Evolutionary conservation across 2,797 vertebrate genomes (phyloP), one percentile per base, ranked within the genome.

Genomic region (Chromis chromis): DNA sequence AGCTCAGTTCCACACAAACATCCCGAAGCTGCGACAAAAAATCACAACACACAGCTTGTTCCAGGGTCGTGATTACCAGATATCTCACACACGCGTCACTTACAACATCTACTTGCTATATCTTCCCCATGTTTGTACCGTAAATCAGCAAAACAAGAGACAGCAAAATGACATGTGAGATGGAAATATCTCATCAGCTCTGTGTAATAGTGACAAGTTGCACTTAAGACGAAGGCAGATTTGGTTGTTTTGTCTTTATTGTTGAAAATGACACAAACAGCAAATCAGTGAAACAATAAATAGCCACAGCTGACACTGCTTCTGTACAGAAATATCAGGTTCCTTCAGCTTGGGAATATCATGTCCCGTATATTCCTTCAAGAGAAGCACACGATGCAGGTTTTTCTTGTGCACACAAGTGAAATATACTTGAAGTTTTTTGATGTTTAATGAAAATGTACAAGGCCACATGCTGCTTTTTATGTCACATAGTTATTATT

Each of bases 211-310:
- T 24, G 24, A 13, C 28, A 67, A 48, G 5, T 11, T 58, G 44
- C 9, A 60, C n/a, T n/a, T 0, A 0, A 74, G 39, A 61, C 21
- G 54, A 42, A 70, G 19, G 7, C 46, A 8, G 6, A 57, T 79
- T 82, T 11, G 46, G 12, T 65, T 31, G 0, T 71, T 84, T 82
- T 36, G n/a, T 53, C 59, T 93, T 93, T 93, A 92, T 92, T 93
- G 65, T 78, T 86, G 70, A 86, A 94, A 87, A 88, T 74, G 1
- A 44, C 6, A 48, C 61, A 84, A 82, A 78, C 70, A 67, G 69
- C 65, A 81, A 58, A 67, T 72, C 67, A 65, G 59, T 70, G 62
- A 66, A 81, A 89, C 65, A 94, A 94, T 94, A 94, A 94, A 94
- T 94, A 93, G 88, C 64, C 64, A 25, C 10, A 71, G 71, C 54